A percentile compares a stretch with the other conserved stretches of the same genome.
Evolutionary conservation across 2,797 vertebrate species (phyloP).

Genomic region (Siniperca scherzeri): DNA sequence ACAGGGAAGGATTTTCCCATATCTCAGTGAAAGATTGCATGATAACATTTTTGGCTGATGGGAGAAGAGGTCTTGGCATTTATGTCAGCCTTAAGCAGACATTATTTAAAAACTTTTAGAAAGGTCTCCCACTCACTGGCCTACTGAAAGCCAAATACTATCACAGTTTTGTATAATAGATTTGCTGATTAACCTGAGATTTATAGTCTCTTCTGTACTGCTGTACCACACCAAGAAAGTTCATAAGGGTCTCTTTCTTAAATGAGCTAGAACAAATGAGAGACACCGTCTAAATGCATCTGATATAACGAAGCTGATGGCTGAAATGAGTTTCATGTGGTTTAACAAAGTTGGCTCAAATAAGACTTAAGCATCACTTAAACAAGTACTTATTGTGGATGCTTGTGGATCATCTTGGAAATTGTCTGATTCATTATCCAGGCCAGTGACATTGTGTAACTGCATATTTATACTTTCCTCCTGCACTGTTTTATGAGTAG

Average conservation of each 20-base stretch:
- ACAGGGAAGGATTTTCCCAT: conserved; percentile 63
- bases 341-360: conserved; percentile 26
- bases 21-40: conserved; percentile 66
- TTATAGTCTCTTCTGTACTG: conserved; percentile 14
- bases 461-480: conserved; percentile 40
- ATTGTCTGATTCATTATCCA: conserved; percentile 39
- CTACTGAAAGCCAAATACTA: conserved; percentile 25
- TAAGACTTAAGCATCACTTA: conserved; percentile 32
- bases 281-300: conserved; percentile 25
- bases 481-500: conserved; percentile 34
- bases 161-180: conserved; percentile 27
- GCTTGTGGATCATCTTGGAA: conserved; percentile 35
- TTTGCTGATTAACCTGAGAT: conserved; percentile 18
- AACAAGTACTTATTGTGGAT: conserved; percentile 11
- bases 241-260: conserved; percentile 14
- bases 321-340: conserved; percentile 26
- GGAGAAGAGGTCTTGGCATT: conserved; percentile 53
- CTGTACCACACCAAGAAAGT: conserved; percentile 7
- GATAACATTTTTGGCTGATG: conserved; percentile 77
- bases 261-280: conserved; percentile 42
- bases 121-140: conserved; percentile 25
- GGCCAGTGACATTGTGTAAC: conserved; percentile 29
- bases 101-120: conserved; percentile 38
- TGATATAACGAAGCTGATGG: conserved; percentile 23
- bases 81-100: conserved; percentile 40